phyloP scores from a whole-genome alignment of 2,888 invertebrate species.

The Idaea dimidiata region DNA sequence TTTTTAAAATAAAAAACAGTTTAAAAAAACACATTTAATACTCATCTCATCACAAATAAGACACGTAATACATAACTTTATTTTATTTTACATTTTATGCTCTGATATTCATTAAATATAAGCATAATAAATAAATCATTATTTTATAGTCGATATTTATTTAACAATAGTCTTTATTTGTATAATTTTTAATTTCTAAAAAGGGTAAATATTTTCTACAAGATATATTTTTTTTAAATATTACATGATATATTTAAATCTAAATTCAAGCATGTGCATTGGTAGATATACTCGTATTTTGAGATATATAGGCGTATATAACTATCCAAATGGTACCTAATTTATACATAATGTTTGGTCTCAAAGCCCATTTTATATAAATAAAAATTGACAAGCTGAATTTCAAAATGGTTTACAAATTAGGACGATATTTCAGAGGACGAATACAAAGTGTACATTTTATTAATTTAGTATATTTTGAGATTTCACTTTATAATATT shows the following conservation, averaged over 20 bases:
- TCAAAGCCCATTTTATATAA: neutral
- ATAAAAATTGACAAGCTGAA: neutral
- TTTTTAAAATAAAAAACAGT: neutral
- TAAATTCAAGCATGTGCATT: conserved; percentile 2
- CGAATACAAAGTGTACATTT: neutral
- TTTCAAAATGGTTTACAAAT: neutral
- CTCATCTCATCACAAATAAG: conserved; percentile 47
- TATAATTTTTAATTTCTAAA: conserved; percentile 16
- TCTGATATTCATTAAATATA: conserved; percentile 15
- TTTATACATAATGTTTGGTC: conserved; percentile 6
- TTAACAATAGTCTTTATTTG: conserved; percentile 27
- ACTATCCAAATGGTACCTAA: conserved; percentile 11
- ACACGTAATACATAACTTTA: conserved; percentile 43
- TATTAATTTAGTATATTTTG: neutral
- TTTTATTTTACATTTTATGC: conserved; percentile 23
- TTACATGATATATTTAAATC: neutral
- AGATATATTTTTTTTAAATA: neutral
- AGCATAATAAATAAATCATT: conserved; percentile 7
- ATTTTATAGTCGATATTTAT: conserved; percentile 16
- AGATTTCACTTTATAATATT: neutral
- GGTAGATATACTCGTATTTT: conserved; percentile 2
- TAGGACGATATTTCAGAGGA: neutral
- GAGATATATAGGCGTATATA: conserved; percentile 1
- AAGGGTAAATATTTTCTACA: conserved; percentile 3
- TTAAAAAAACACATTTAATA: conserved; percentile 50